Evolutionary conservation across 2,113 vertebrate genomes (phyloP).

Genomic region (Daubentonia madagascariensis): DNA sequence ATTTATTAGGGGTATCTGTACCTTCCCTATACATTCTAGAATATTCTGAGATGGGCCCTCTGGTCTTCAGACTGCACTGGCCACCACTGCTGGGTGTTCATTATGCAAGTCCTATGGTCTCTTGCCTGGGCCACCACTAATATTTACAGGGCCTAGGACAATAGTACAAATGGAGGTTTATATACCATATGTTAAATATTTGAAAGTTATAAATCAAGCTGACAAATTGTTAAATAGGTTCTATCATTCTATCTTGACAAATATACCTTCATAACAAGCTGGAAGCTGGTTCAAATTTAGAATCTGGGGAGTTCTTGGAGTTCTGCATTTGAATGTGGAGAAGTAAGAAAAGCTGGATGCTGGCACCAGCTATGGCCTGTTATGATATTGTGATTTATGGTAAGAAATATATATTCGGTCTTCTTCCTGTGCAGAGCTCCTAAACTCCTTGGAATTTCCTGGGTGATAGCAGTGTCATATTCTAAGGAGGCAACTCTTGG

Average conservation of each 20-base stretch:
- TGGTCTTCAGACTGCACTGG: not conserved
- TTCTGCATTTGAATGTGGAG: not conserved
- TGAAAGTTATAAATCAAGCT: not conserved
- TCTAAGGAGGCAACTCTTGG: not conserved
- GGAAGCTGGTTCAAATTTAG: not conserved
- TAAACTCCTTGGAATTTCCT: not conserved
- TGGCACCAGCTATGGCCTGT: not conserved
- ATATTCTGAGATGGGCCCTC: not conserved
- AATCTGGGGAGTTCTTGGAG: not conserved
- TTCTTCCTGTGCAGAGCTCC: not conserved
- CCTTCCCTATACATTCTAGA: not conserved
- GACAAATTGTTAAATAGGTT: not conserved
- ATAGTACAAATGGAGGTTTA: not conserved
- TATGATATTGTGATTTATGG: not conserved
- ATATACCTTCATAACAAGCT: not conserved
- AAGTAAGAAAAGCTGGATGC: not conserved
- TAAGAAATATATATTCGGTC: not conserved
- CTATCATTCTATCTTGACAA: not conserved
- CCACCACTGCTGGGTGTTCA: not conserved
- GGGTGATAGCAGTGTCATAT: not conserved
- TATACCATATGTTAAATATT: not conserved
- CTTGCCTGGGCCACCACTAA: not conserved
- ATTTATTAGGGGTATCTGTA: not conserved
- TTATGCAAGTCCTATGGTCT: not conserved
- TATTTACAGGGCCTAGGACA: not conserved